These are phyloP conservation scores for Gasterosteus nipponicus DNA, from an alignment of 2,113 vertebrate species.

Conservation along the genomic window DNA sequence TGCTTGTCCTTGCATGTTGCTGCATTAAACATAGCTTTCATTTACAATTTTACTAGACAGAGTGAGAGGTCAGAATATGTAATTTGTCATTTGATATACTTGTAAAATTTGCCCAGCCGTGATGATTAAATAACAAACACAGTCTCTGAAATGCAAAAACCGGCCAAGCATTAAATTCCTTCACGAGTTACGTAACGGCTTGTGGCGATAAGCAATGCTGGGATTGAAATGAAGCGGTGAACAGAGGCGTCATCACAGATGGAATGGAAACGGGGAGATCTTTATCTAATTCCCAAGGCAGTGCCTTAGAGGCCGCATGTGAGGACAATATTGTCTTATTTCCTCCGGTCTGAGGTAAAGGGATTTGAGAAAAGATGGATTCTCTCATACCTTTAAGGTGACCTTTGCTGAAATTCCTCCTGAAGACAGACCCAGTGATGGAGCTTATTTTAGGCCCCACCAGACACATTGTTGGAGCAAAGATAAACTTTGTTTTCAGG, in stretches of 20 bases:
- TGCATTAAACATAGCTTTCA: conserved; percentile 16
- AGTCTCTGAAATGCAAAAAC: conserved; percentile 51
- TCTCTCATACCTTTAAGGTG: conserved; percentile 21
- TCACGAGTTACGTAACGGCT: conserved; percentile 5
- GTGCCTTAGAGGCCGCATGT: conserved; percentile 16
- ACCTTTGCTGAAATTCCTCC: conserved; percentile 22
- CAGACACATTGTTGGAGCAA: conserved; percentile 13
- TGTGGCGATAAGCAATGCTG: background rate
- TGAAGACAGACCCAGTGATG: background rate
- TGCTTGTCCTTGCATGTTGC: conserved; percentile 9
- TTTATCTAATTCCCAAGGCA: conserved; percentile 47
- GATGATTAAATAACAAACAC: conserved; percentile 55
- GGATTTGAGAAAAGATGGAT: conserved; percentile 21
- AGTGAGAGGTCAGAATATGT: conserved; percentile 29
- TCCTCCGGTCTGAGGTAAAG: conserved; percentile 20
- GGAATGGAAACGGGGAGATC: conserved; percentile 36
- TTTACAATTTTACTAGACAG: background rate
- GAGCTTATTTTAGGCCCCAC: conserved; percentile 12
- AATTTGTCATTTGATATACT: conserved; percentile 49
- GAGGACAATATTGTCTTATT: conserved; percentile 37
- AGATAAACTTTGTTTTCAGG: conserved; percentile 31
- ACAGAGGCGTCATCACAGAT: conserved; percentile 16
- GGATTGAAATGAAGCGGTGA: conserved; percentile 31
- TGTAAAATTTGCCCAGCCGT: conserved; percentile 45
- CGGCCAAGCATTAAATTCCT: conserved; percentile 25